Evolutionary conservation across 2,888 invertebrate species (phyloP), one percentile per base, ranked within the genome.

Genomic region (Drosophila multiciliata): DNA sequence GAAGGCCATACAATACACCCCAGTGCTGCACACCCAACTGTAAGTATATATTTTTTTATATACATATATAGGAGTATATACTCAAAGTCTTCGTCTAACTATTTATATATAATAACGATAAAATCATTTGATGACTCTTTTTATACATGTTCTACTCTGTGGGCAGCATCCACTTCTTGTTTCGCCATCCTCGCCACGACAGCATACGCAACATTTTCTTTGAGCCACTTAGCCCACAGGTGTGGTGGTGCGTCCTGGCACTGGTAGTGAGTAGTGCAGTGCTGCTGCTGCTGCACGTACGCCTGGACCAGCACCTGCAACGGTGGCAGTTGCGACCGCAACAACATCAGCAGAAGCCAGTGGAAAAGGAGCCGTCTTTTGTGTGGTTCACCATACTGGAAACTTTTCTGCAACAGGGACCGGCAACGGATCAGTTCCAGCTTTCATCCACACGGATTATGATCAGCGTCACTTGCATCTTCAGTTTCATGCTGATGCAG

Each of bases 151-250:
- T 50, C n/a, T 6, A 17, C 17, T 35, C n/a, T 26, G 8, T 1
- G 59, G 35, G 7, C 76, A 92, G 92, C 65, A 72, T 92, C 35
- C 85, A 84, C 67, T 92, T 92, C 72, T 58, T 92, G 36, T 90
- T 92, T 33, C 92, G 92, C 1, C 92, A 92, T 80, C 92, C 92
- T 12, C 90, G 90, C 3, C 90, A 75, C 63, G 83, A 75, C 23
- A 77, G 81, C 49, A 90, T 92, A 63, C 90, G 91, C 36, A 92
- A 92, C 66, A 92, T 92, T 49, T 92, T 92, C 76, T 84, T 92
- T 65, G 87, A 92, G 67, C 92, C 92, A 20, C 74, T 92, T 38
- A 85, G 82, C 67, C 67, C 74, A 1, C 54, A 78, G 57, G 92
- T 92, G 3, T 92, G 92, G 92, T 91, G 89, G 80, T 83, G 85